A percentile compares a stretch with the other conserved stretches of the same genome.
Evolutionary conservation across 2,888 invertebrate genomes (phyloP).

Genomic region (Cerastis leucographa): DNA sequence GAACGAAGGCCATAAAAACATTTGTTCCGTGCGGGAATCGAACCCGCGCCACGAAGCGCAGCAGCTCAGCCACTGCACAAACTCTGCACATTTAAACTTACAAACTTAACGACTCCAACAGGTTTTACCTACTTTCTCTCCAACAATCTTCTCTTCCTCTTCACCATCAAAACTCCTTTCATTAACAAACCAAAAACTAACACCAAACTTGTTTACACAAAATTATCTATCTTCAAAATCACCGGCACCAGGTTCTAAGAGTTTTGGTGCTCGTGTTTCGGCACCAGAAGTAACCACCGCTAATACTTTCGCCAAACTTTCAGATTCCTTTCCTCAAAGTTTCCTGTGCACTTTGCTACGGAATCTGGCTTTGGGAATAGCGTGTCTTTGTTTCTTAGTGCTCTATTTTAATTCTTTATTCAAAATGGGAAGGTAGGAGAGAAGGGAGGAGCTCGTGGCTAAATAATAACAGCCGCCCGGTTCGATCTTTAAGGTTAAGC

Average conservation of each 20-base stretch:
- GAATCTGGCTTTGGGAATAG: conserved; percentile 56
- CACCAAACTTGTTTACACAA: conserved; percentile 47
- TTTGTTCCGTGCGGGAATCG: too few species aligned
- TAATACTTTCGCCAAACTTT: conserved; percentile 64
- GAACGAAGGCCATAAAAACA: too few species aligned
- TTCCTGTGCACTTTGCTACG: conserved; percentile 59
- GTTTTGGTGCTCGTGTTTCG: conserved; percentile 10
- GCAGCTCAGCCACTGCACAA: too few species aligned
- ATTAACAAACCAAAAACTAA: conserved; percentile 37
- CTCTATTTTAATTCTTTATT: conserved; percentile 54
- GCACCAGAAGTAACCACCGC: conserved; percentile 35
- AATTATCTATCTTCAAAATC: conserved; percentile 41
- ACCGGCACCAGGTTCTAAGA: conserved; percentile 20
- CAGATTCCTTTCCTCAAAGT: conserved; percentile 59
- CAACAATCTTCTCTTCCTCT: not conserved
- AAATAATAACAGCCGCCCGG: too few species aligned
- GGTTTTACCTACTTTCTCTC: not conserved
- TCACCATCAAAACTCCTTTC: conserved; percentile 42
- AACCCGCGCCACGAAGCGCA: too few species aligned
- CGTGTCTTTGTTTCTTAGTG: conserved; percentile 50
- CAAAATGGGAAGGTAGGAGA: conserved; percentile 34
- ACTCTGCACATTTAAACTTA: not conserved
- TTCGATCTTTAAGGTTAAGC: too few species aligned
- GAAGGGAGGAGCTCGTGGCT: too few species aligned
- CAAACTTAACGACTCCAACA: not conserved